Base-by-base conservation (phyloP, 2,797 vertebrate species). In the Coendou prehensilis region DNA sequence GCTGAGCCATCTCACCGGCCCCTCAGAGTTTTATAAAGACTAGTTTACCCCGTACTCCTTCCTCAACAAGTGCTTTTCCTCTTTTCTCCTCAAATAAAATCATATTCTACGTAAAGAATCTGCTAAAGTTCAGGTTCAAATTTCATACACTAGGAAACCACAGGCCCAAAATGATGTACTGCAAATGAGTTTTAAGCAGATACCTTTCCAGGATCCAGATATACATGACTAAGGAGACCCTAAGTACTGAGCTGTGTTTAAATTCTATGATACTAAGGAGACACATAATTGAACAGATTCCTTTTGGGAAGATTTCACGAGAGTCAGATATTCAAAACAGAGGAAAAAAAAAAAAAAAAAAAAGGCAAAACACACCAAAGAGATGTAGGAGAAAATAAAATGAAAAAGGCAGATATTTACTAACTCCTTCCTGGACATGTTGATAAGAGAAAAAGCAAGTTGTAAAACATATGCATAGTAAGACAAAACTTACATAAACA, bases 401-500 rank as follows among this genome's bases (percentile, higher is more conserved):
- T 54, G 33, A 67, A 89, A 93, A 92, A 89, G 15, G 45, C 41
- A 67, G 85, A 50, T 63, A 86, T 89, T 85, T 81, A 85, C 20
- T 86, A 92, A 89, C 20, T 89, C 76, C 84, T 85, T 87, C 80
- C 83, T 85, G 67, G 37, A 89, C 37, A 78, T 30, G 26, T 11
- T 87, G 79, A 47, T 79, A 83, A 50, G 45, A 76, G 9, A 61
- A 94, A 95, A 84, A 64, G 64, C 57, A 93, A 93, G 18, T 14
- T 89, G 64, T 6, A 95, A 91, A 93, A 91, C 22, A 90, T 30
- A 64, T 37, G 20, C 13, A 64, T 17, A 89, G 7, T 87, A 84
- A 93, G 22, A 92, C 30, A 94, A 15, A 85, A 90, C 76, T 93
- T 87, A 87, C 64, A 73, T 56, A 92, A 96, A 96, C 79, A 83